Evolutionary conservation across 92 coral and sea anemone genomes (phyloP).

Genomic region (Pocillopora meandrina): DNA sequence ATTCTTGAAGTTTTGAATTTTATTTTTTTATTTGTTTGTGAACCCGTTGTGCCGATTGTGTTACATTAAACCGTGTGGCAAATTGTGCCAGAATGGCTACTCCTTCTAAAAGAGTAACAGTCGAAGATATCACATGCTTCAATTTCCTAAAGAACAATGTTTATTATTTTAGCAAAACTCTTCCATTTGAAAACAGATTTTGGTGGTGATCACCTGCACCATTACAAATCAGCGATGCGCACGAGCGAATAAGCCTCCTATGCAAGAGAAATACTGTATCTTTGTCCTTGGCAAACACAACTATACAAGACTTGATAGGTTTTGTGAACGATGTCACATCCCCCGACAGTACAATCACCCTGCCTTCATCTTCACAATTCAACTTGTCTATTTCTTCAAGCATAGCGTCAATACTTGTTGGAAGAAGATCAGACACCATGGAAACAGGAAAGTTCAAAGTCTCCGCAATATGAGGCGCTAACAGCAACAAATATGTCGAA

Average conservation of each 20-base stretch:
- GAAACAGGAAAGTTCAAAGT: slow-evolving; percentile 37
- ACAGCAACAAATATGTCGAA: slow-evolving; percentile 54
- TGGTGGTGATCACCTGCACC: neutral
- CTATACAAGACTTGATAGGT: slow-evolving; percentile 45
- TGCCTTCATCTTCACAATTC: slow-evolving; percentile 2
- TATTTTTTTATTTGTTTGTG: too few species aligned
- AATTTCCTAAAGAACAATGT: too few species aligned
- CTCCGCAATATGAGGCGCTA: slow-evolving; percentile 45
- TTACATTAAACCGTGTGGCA: too few species aligned
- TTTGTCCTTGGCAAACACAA: slow-evolving; percentile 42
- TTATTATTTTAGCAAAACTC: neutral
- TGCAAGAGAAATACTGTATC: slow-evolving; percentile 33
- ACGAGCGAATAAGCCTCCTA: slow-evolving; percentile 1
- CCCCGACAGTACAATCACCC: neutral
- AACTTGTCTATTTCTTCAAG: neutral
- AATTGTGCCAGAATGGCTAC: too few species aligned
- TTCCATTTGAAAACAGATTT: neutral
- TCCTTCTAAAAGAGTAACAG: too few species aligned
- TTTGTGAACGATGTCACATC: slow-evolving; percentile 7
- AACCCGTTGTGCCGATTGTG: too few species aligned
- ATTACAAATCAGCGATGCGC: neutral
- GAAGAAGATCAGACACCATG: slow-evolving; percentile 27
- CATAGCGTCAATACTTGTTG: neutral
- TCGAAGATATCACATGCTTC: too few species aligned
- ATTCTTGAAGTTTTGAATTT: too few species aligned